A percentile compares a stretch with the other conserved stretches of the same genome.
Evolutionary conservation across 1,140 invertebrate species (phyloP).

Genomic region (Drosophila teissieri): DNA sequence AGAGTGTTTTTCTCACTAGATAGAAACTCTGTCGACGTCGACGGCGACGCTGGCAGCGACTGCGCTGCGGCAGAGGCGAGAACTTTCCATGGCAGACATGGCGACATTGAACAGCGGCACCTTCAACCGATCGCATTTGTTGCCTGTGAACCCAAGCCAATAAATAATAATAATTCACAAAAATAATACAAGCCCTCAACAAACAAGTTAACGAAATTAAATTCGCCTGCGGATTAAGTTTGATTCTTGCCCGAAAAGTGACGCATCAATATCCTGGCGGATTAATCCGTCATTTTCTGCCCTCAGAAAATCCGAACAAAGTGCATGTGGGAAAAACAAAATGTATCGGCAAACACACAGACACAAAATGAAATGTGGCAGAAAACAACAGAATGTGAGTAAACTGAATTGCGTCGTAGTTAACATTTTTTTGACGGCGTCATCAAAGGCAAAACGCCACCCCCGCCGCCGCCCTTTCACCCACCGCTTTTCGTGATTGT

Average conservation of each 20-base stretch:
- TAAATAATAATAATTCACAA: conserved; percentile 9
- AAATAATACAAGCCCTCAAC: conserved; percentile 10
- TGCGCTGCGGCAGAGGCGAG: conserved; percentile 35
- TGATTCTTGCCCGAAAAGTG: not conserved
- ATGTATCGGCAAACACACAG: conserved; percentile 8
- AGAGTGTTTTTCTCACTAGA: conserved; percentile 42
- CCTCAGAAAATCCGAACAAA: conserved; percentile 10
- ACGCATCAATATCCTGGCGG: not conserved
- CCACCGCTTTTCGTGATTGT: conserved; percentile 38
- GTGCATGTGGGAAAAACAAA: conserved; percentile 21
- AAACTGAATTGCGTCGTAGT: conserved; percentile 82
- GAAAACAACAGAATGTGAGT: conserved; percentile 62
- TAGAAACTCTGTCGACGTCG: conserved; percentile 44
- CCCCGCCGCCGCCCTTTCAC: not conserved
- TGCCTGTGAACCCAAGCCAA: conserved; percentile 3
- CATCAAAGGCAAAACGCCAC: conserved; percentile 32
- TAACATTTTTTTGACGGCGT: conserved; percentile 59
- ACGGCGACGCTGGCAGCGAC: conserved; percentile 16
- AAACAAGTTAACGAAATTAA: not conserved
- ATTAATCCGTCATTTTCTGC: too few relatives aligned
- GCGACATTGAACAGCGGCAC: conserved; percentile 78
- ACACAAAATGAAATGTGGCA: conserved; percentile 26
- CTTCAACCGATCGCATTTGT: conserved; percentile 75
- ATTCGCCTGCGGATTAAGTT: conserved; percentile 5
- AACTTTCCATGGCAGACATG: conserved; percentile 73